phyloP scores from a whole-genome alignment of 2,888 invertebrate genomes.

The Hirtodrosophila histrioides region DNA sequence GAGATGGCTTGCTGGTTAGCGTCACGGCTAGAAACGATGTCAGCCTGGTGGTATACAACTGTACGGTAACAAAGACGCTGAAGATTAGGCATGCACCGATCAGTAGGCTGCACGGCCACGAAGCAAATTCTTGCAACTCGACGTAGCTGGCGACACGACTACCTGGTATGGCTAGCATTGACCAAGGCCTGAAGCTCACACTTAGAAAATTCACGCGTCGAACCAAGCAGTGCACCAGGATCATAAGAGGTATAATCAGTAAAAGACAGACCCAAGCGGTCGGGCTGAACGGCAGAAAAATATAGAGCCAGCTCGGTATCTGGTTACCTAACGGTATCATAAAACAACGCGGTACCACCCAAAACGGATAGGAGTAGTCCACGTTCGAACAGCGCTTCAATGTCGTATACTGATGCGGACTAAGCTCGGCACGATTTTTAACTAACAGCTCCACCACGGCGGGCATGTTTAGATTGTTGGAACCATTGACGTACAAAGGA shows the following conservation, averaged over 20 bases:
- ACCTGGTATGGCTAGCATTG: conserved; percentile 51
- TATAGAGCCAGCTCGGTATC: conserved; percentile 45
- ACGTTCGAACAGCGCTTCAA: conserved; percentile 27
- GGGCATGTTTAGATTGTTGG: conserved; percentile 50
- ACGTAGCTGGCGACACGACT: background rate
- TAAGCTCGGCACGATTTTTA: conserved; percentile 43
- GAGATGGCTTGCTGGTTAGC: background rate
- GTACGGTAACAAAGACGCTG: conserved; percentile 35
- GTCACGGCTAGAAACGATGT: conserved; percentile 51
- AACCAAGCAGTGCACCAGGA: conserved; percentile 13
- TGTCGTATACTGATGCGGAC: conserved; percentile 64
- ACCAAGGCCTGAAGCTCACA: conserved; percentile 21
- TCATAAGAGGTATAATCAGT: background rate
- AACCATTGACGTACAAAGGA: conserved; percentile 53
- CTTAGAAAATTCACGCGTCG: background rate
- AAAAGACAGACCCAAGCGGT: conserved; percentile 45
- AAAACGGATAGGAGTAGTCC: conserved; percentile 67
- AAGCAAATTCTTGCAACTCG: background rate
- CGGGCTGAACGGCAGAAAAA: conserved; percentile 51
- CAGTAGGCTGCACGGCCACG: background rate
- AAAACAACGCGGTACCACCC: conserved; percentile 55
- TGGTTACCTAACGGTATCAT: conserved; percentile 54
- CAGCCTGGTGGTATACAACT: conserved; percentile 53
- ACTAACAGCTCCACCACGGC: conserved; percentile 38
- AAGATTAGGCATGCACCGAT: conserved; percentile 18